Evolutionary conservation across 2,888 invertebrate genomes (phyloP).

Genomic region (Creontiades dilutus): DNA sequence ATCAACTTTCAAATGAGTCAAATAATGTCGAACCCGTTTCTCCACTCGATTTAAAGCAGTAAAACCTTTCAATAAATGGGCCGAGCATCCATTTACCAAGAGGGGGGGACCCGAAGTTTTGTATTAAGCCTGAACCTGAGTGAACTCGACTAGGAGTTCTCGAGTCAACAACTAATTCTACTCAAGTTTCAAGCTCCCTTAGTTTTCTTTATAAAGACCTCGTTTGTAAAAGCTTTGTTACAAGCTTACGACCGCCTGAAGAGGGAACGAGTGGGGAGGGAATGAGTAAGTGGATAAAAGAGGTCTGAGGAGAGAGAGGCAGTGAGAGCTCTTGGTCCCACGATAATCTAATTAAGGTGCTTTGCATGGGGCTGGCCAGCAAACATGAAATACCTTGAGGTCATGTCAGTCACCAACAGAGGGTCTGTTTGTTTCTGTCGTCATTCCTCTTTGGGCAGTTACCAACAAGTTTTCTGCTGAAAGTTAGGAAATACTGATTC

Average conservation of each 20-base stretch:
- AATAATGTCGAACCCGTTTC: too few relatives aligned
- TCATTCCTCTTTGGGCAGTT: neutral
- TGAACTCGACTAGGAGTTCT: slow-evolving; percentile 3
- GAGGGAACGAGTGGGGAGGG: neutral
- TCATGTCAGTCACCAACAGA: slow-evolving; percentile 10
- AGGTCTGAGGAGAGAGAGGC: neutral
- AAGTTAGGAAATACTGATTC: neutral
- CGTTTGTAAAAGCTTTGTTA: slow-evolving; percentile 22
- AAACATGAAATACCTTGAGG: slow-evolving; percentile 28
- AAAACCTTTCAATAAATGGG: neutral
- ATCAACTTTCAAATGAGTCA: too few relatives aligned
- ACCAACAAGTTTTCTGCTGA: neutral
- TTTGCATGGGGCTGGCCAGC: slow-evolving; percentile 7
- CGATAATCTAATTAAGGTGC: slow-evolving; percentile 27
- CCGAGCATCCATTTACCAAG: neutral
- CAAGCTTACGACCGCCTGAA: neutral
- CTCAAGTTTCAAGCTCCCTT: slow-evolving; percentile 1
- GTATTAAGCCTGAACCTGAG: neutral
- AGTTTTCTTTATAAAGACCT: slow-evolving; percentile 26
- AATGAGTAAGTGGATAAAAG: slow-evolving; percentile 22
- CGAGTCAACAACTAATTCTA: neutral
- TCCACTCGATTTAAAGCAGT: too few relatives aligned
- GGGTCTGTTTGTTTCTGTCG: neutral
- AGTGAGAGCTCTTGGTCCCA: neutral
- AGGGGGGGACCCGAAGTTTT: neutral